phyloP scores from a whole-genome alignment of 1,140 invertebrate species.

The Zaprionus inermis region DNA sequence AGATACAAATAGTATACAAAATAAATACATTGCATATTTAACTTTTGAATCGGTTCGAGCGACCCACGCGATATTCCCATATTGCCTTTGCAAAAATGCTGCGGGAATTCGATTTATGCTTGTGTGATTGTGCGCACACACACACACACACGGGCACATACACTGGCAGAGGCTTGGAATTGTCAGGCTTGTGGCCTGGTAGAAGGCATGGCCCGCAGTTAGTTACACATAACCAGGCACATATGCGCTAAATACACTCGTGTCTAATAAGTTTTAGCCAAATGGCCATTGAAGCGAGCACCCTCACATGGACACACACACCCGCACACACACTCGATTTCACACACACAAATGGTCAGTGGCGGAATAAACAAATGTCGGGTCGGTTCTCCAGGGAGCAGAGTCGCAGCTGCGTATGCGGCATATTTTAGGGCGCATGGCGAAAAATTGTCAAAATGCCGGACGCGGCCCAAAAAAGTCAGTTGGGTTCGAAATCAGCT shows the following conservation, averaged over 20 bases:
- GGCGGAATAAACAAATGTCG: conserved; percentile 68
- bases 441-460: conserved; percentile 77
- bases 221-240: conserved; percentile 59
- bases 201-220: conserved; percentile 51
- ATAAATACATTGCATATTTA: neutral
- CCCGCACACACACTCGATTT: neutral
- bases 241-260: conserved; percentile 77
- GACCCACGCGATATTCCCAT: neutral
- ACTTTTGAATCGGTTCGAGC: neutral
- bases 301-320: conserved; percentile 45
- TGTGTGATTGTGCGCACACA: conserved; percentile 27
- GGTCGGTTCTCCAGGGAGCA: conserved; percentile 44
- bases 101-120: conserved; percentile 60
- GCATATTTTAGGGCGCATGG: conserved; percentile 69
- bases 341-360: conserved; percentile 13
- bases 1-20: too few relatives aligned
- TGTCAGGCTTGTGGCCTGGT: conserved; percentile 1
- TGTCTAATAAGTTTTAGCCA: conserved; percentile 79
- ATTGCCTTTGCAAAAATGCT: conserved; percentile 21
- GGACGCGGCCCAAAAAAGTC: conserved; percentile 71
- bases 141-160: neutral
- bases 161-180: neutral
- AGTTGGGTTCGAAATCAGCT: conserved; percentile 71
- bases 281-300: conserved; percentile 67
- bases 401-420: conserved; percentile 70